Conservation (phyloP, 1,140 invertebrate genomes). For the Cyclina sinensis region DNA sequence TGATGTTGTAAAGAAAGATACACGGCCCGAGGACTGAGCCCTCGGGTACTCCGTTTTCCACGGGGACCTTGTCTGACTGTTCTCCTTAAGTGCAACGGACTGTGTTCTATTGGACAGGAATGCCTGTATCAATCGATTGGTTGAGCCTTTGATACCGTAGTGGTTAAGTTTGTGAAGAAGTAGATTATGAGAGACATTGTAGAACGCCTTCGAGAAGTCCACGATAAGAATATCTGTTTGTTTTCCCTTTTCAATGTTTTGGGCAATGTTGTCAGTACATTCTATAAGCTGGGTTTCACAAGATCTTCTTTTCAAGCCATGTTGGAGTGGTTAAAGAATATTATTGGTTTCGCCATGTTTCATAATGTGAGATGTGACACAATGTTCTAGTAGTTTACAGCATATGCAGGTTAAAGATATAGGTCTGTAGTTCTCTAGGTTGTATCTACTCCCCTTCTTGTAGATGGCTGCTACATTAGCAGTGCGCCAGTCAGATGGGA, state of each 20-base stretch:
- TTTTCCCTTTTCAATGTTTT: conserved; percentile 31
- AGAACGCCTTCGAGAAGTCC: conserved; percentile 74
- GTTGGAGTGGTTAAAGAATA: conserved; percentile 30
- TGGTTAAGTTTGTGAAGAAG: conserved; percentile 64
- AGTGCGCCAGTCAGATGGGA: conserved; percentile 4
- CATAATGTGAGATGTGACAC: conserved; percentile 6
- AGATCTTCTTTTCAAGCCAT: conserved; percentile 51
- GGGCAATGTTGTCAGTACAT: conserved; percentile 25
- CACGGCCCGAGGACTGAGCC: conserved; percentile 68
- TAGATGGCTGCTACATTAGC: conserved; percentile 33
- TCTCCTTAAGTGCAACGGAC: conserved; percentile 61
- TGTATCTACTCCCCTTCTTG: conserved; percentile 35
- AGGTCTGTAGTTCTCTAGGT: conserved; percentile 26
- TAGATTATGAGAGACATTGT: conserved; percentile 66
- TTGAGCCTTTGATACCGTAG: conserved; percentile 63
- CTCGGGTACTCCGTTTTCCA: conserved; percentile 67
- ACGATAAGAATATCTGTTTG: conserved; percentile 45
- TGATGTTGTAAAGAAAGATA: conserved; percentile 67
- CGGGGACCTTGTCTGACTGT: conserved; percentile 39
- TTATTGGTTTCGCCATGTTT: conserved; percentile 28
- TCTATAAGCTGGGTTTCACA: conserved; percentile 61
- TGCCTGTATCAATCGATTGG: conserved; percentile 47
- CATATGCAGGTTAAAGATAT: conserved; percentile 27
- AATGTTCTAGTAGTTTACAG: conserved; percentile 43
- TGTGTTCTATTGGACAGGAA: conserved; percentile 19